phyloP scores from a whole-genome alignment of 1,140 invertebrate species.

The Thrips palmi region DNA sequence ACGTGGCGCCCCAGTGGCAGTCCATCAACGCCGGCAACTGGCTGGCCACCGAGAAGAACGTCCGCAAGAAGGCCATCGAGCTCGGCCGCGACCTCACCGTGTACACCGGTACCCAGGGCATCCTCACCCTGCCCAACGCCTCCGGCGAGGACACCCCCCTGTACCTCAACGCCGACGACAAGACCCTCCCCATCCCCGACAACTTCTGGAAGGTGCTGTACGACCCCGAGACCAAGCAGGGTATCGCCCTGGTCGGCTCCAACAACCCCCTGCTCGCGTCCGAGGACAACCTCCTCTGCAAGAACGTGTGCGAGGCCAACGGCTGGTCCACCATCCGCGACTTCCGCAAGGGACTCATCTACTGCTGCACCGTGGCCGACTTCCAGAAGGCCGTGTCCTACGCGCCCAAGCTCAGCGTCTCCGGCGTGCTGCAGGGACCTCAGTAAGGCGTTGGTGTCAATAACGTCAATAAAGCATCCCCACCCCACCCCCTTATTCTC shows the following conservation, averaged over 20 bases:
- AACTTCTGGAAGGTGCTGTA: constrained; percentile 15
- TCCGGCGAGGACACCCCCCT: constrained; percentile 9
- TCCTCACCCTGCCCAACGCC: constrained; percentile 9
- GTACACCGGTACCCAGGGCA: constrained; percentile 15
- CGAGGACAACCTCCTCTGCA: constrained; percentile 9
- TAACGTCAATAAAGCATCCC: no score
- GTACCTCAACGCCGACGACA: constrained; percentile 10
- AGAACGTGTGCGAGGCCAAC: constrained; percentile 11
- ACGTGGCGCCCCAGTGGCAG: constrained; percentile 34
- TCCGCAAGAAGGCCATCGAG: constrained; percentile 19
- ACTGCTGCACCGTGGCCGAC: constrained; percentile 11
- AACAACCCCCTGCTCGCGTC: constrained; percentile 14
- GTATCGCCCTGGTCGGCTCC: constrained; percentile 14
- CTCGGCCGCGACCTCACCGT: constrained; percentile 11
- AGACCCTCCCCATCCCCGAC: constrained; percentile 13
- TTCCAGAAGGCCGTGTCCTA: constrained; percentile 7
- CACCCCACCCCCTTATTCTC: no score
- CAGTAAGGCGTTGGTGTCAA: no score
- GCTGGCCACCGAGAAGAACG: constrained; percentile 24
- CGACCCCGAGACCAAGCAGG: constrained; percentile 8
- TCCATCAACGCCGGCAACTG: constrained; percentile 25
- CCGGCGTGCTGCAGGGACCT: no score
- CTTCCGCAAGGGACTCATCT: constrained; percentile 12
- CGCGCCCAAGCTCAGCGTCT: constrained; percentile 5
- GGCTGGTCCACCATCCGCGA: constrained; percentile 11